These are phyloP conservation scores for Anolis apletophallus DNA, from an alignment of 2,797 vertebrate genomes.

Conservation along the genomic window DNA sequence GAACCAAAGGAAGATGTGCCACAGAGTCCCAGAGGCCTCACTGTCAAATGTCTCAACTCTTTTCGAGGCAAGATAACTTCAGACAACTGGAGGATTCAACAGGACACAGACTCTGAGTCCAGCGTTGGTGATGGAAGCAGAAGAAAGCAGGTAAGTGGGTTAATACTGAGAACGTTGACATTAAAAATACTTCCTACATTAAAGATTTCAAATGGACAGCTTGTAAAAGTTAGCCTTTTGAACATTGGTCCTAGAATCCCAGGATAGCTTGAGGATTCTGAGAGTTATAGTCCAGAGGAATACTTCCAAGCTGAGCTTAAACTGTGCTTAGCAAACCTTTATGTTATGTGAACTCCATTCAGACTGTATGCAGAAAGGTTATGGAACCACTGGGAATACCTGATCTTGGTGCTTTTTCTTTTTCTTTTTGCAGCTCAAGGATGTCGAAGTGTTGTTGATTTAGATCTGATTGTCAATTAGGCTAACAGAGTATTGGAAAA, in stretches of 20 bases:
- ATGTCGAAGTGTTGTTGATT: background rate
- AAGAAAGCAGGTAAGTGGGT: conserved; percentile 24
- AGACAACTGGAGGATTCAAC: conserved; percentile 70
- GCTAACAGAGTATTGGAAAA: background rate
- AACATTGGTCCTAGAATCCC: no score
- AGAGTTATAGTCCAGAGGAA: no score
- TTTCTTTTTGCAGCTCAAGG: background rate
- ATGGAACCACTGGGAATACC: background rate
- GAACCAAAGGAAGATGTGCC: background rate
- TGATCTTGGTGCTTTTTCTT: background rate
- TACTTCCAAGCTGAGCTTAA: no score
- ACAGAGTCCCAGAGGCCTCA: conserved; percentile 49
- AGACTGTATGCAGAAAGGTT: background rate
- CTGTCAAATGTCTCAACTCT: conserved; percentile 73
- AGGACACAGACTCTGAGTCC: conserved; percentile 25
- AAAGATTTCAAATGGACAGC: background rate
- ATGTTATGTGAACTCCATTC: background rate
- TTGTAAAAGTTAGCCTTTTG: no score
- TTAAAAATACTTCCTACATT: background rate
- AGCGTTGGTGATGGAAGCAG: conserved; percentile 6
- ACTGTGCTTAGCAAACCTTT: background rate
- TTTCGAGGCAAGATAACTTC: conserved; percentile 65
- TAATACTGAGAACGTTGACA: background rate
- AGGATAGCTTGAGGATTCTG: no score
- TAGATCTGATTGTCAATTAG: background rate